phyloP scores from a whole-genome alignment of 2,888 invertebrate species.

The Eurois occulta region DNA sequence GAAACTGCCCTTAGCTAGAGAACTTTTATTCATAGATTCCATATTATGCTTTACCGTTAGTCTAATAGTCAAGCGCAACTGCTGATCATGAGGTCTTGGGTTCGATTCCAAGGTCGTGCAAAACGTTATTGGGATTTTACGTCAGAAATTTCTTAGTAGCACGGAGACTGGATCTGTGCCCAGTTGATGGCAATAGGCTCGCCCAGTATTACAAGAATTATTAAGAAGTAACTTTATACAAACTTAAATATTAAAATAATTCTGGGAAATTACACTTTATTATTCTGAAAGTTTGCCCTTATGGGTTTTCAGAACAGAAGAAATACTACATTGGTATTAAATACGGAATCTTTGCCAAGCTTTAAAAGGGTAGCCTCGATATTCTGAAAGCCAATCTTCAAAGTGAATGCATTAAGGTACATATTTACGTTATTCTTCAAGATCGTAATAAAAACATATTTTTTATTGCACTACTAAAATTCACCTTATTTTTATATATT shows the following conservation, averaged over 20 bases:
- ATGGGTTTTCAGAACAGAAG: background rate
- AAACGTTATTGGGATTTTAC: no score
- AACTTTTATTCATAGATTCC: background rate
- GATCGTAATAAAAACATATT: conserved; percentile 20
- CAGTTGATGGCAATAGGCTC: no score
- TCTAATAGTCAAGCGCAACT: no score
- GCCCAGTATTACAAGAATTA: no score
- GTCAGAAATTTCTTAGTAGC: no score
- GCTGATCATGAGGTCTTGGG: no score
- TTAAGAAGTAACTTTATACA: no score
- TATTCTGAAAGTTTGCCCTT: background rate
- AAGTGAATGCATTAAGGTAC: conserved; percentile 15
- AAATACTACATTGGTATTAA: no score
- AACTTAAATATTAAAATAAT: no score
- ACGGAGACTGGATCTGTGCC: no score
- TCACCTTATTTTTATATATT: conserved; percentile 22
- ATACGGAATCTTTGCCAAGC: background rate
- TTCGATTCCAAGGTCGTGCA: background rate
- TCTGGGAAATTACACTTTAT: no score
- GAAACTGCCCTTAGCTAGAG: background rate
- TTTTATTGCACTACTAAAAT: conserved; percentile 29
- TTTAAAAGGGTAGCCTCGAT: conserved; percentile 11
- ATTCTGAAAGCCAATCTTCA: conserved; percentile 31
- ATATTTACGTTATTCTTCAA: background rate
- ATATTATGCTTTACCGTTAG: background rate